phyloP scores from a whole-genome alignment of 2,888 invertebrate species.

The Willowsia nigromaculata region DNA sequence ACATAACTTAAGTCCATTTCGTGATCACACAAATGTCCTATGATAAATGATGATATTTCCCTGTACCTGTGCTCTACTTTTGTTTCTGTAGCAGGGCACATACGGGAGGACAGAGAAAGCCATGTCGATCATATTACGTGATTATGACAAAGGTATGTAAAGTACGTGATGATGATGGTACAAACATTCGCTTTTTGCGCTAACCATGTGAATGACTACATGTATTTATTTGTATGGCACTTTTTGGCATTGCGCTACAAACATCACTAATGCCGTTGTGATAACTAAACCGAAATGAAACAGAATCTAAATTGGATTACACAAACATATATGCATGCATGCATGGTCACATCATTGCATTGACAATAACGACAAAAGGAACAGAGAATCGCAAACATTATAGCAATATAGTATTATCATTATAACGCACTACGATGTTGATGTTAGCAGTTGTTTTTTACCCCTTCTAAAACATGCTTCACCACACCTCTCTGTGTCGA shows the following conservation, averaged over 20 bases:
- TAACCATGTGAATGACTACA: conserved; percentile 24
- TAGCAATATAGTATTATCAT: neutral
- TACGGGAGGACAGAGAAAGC: conserved; percentile 30
- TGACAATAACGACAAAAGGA: neutral
- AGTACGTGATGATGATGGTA: neutral
- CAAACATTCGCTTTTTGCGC: neutral
- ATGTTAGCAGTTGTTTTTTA: neutral
- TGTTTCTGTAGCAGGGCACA: neutral
- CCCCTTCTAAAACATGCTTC: neutral
- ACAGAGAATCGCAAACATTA: neutral
- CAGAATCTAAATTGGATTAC: conserved; percentile 44
- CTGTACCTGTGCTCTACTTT: conserved; percentile 47
- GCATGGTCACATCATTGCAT: conserved; percentile 19
- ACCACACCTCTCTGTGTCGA: neutral
- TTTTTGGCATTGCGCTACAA: neutral
- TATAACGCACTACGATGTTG: neutral
- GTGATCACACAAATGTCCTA: conserved; percentile 32
- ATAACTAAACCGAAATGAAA: conserved; percentile 21
- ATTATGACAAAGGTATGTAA: neutral
- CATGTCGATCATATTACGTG: neutral
- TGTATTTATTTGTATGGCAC: neutral
- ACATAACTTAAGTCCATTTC: neutral
- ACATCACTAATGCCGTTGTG: neutral
- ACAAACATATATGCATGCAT: neutral
- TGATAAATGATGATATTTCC: conserved; percentile 9